Base-by-base conservation (phyloP, 2,888 invertebrate species). In the Dysmachus trigonus region DNA sequence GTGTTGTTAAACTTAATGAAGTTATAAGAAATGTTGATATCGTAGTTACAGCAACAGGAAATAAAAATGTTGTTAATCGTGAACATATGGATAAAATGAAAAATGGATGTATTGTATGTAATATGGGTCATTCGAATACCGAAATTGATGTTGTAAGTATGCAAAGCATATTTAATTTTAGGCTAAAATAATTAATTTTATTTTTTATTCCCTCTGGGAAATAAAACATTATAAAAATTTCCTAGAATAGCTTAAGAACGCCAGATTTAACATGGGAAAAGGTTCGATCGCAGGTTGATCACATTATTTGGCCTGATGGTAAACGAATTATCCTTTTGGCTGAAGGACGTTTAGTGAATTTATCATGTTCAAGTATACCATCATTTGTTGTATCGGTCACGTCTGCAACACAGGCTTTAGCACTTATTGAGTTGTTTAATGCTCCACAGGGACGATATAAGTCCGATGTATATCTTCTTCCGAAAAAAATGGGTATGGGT, bases 361-460 rank as follows among this genome's bases (percentile, higher is more conserved):
- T 98, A 88, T 98, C 98, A 90, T 99, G 99, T 91, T 99, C 98
- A 31, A 98, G 98, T 91, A 95, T 99, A 90, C 98, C 99, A 7
- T 99, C 98, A 31, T 98, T 99, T 93, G 98, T 99, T 88, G 98
- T 99, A 85, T 99, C 99, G 35, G 98, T 99, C 89, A 99, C 99
- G 47, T 98, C 98, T 2, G 97, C 98, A 87, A 99, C 99, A 53
- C 99, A 99, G 93, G 98, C 98, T 10, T 93, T 99, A 88, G 99
- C 99, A 31, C 94, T 99, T 88, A 99, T 99, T 90, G 99, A 99
- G 93, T 93, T 99, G 71, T 99, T 97, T 91, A 99, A 99, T 93
- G 99, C 99, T 8, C 99, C 99, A 15, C 93, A 95, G 79, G 98
- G 98, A 62, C 94, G 99, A 87, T 99, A 99, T 92, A 99, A 98